Evolutionary conservation across 2,113 vertebrate genomes (phyloP), one percentile per base, ranked within the genome.

Genomic region (Dolichallabes microphthalmus): DNA sequence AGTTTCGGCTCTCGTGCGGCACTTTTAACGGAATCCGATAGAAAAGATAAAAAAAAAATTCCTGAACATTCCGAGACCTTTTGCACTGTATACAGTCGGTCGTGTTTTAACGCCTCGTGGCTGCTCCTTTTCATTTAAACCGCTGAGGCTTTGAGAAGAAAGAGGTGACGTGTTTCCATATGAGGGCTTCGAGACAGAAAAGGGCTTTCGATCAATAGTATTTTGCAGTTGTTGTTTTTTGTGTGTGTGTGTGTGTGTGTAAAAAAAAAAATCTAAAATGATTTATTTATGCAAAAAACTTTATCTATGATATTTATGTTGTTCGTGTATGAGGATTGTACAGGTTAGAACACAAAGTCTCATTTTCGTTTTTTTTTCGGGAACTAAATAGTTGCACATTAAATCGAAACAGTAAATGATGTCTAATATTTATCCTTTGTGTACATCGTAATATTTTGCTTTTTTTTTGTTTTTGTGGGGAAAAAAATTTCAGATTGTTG

Each of bases 281-380:
- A 89, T 87, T 89, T 91, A 92, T 92, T 92, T 92, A 91, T 91
- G 88, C 88, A 89, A 86, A 45, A 89, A 88, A 87, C 87, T 69
- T 85, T 86, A 84, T 90, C 86, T 87, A 85, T 87, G 77, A 66
- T 91, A 90, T 91, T 91, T 91, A 91, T 92, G 89, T 89, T 86
- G 85, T 90, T 80, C 85, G 57, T 88, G 52, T 83, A 86, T 80
- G 63, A 78, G 79, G 86, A 82, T 22, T 83, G 82, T 83, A 85
- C 74, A 86, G 76, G 74, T 79, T 66, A 82, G 52, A 83, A 83
- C 84, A 86, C 69, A 76, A 45, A 64, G 85, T 88, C 85, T 90
- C 88, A 75, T 27, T 32, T 83, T 87, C 45, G 63, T 45, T 60
- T 66, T 55, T 76, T 69, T 87, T 74, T 81, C 35, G 85, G 89